Percentiles rank a stretch among this genome's conserved stretches.
These are phyloP conservation scores for Protobothrops mucrosquamatus DNA, from an alignment of 2,113 vertebrate genomes.

Conservation along the genomic window DNA sequence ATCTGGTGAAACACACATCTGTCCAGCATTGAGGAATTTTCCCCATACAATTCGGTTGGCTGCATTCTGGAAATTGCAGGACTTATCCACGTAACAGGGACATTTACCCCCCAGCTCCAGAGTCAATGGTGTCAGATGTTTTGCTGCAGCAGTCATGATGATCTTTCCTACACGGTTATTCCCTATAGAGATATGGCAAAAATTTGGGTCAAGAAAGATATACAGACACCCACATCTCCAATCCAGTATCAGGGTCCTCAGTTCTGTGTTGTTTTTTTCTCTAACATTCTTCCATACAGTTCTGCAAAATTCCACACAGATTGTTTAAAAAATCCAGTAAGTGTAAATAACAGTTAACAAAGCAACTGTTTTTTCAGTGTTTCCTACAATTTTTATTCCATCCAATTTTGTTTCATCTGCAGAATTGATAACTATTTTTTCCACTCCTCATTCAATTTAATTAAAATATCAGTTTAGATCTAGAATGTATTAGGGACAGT, in stretches of 20 bases:
- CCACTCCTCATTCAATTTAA: not conserved
- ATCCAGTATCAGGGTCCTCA: not conserved
- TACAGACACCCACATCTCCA: not conserved
- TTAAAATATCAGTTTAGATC: not conserved
- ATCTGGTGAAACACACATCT: constrained; percentile 86
- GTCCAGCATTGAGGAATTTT: constrained; percentile 84
- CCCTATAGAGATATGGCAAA: constrained; percentile 28
- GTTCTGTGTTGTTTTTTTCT: not conserved
- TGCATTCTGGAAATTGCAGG: constrained; percentile 54
- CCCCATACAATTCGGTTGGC: constrained; percentile 80
- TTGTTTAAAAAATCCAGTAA: not conserved
- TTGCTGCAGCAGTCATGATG: constrained; percentile 76
- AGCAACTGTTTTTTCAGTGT: not conserved
- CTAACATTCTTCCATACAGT: not conserved
- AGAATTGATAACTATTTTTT: not conserved
- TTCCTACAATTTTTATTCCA: not conserved
- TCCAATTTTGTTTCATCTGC: not conserved
- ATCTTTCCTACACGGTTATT: not conserved
- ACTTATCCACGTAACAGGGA: constrained; percentile 80
- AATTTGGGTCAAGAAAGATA: not conserved
- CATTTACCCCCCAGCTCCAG: constrained; percentile 93
- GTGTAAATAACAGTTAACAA: not conserved
- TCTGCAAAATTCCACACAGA: not conserved
- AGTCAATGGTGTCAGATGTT: constrained; percentile 82
- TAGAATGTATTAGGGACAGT: not conserved